phyloP scores from a whole-genome alignment of 2,113 vertebrate species.

The Xyliphius kryptos region DNA sequence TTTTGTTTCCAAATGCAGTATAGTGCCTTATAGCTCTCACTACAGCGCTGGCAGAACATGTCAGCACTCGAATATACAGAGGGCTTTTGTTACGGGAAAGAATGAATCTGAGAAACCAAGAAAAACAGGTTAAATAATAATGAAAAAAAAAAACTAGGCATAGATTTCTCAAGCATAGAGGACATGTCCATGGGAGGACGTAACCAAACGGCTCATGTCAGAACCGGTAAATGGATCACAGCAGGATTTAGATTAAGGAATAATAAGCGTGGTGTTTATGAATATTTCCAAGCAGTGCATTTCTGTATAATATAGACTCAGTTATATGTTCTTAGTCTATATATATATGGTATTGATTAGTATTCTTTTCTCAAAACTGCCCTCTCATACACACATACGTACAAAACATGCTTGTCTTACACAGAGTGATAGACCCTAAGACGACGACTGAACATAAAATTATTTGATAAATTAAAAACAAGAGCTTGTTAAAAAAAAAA shows the following conservation, averaged over 20 bases:
- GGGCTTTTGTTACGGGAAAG: neutral
- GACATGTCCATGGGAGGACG: neutral
- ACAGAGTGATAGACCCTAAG: too few relatives aligned
- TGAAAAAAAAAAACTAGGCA: neutral
- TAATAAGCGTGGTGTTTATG: neutral
- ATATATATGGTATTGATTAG: conserved; percentile 1
- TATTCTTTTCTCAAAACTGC: conserved; percentile 21
- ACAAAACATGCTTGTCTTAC: conserved; percentile 14
- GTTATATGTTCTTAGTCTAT: neutral
- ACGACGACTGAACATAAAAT: too few relatives aligned
- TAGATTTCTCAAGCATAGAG: conserved; percentile 9
- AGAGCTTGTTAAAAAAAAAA: conserved; percentile 2
- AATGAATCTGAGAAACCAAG: conserved; percentile 8
- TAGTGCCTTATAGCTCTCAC: too few relatives aligned
- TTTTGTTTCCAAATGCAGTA: too few relatives aligned
- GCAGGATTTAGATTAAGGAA: conserved; percentile 1
- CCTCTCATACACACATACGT: too few relatives aligned
- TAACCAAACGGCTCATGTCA: conserved; percentile 27
- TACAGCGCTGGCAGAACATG: too few relatives aligned
- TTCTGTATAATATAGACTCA: neutral
- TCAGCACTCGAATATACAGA: neutral
- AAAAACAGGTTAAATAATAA: neutral
- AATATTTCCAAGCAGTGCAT: neutral
- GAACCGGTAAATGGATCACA: conserved; percentile 19
- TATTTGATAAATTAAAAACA: too few relatives aligned